Evolutionary conservation across 2,113 vertebrate species (phyloP), one percentile per base, ranked within the genome.

Genomic region (Penelope pileata): DNA sequence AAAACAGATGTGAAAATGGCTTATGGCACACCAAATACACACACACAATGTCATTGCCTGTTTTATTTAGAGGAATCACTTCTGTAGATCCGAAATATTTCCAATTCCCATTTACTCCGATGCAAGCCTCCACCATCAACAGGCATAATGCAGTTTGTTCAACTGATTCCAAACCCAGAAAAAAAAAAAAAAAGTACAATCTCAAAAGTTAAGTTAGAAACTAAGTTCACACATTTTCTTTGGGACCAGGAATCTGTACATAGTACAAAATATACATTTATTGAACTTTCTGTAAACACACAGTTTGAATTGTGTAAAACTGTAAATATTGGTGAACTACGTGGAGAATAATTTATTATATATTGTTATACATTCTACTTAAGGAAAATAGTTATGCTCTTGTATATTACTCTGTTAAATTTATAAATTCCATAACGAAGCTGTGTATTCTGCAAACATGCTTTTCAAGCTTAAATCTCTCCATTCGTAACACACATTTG

Each of bases 181-280:
- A 97, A 68, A 98, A 97, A 93, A 96, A 96, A 96, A 95, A 96
- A 14, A 13, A 5, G 88, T 98, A 98, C 98, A 98, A 97, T 98
- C 98, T 98, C 90, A 97, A 95, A 96, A 92, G 91, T 90, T 80
- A 97, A 98, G 97, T 98, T 97, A 98, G 97, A 98, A 98, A 98
- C 98, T 98, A 97, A 98, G 97, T 98, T 98, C 95, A 97, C 97
- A 98, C 96, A 97, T 98, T 98, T 98, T 98, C 98, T 98, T 98
- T 98, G 98, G 95, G 97, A 97, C 96, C 92, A 96, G 96, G 97
- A 98, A 98, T 98, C 97, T 97, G 94, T 98, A 98, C 98, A 98
- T 98, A 98, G 98, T 98, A 98, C 98, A 98, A 99, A 98, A 99
- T 98, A 98, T 98, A 98, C 98, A 98, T 98, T 98, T 98, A 98